Percentiles rank a stretch among this genome's conserved stretches.
phyloP scores from a whole-genome alignment of 1,140 invertebrate genomes.

The Tachypleus tridentatus region DNA sequence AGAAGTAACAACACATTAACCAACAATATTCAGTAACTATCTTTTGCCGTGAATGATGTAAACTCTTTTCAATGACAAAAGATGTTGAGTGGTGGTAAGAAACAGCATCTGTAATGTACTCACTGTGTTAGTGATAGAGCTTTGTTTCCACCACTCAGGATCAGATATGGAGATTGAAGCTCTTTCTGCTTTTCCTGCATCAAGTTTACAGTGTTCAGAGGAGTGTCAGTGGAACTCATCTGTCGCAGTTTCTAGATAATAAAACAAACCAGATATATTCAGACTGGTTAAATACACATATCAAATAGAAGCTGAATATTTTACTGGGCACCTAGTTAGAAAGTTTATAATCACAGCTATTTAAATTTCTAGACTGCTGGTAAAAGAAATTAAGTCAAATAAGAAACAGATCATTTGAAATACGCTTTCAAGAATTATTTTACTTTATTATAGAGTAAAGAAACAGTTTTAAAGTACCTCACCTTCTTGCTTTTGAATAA shows the following conservation, averaged over 20 bases:
- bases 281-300: neutral
- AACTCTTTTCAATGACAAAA: no score
- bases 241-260: slow-evolving; percentile 75
- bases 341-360: no score
- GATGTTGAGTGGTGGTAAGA: no score
- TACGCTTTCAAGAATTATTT: slow-evolving; percentile 2
- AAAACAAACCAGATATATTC: slow-evolving; percentile 7
- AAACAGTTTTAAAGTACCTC: neutral
- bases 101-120: no score
- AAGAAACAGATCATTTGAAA: neutral
- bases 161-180: slow-evolving; percentile 85
- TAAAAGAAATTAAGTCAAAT: no score
- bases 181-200: slow-evolving; percentile 94
- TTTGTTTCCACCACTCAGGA: slow-evolving; percentile 66
- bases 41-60: no score
- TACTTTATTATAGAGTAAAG: neutral
- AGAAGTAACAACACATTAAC: no score
- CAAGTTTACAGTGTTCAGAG: slow-evolving; percentile 83
- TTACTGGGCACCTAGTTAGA: neutral
- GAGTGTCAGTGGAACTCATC: slow-evolving; percentile 98
- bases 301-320: slow-evolving; percentile 19
- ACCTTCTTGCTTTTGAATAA: neutral
- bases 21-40: no score
- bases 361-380: no score
- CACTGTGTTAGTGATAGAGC: slow-evolving; percentile 11